Base-by-base conservation (phyloP, 2,797 vertebrate species). In the Sebastes reedi region DNA sequence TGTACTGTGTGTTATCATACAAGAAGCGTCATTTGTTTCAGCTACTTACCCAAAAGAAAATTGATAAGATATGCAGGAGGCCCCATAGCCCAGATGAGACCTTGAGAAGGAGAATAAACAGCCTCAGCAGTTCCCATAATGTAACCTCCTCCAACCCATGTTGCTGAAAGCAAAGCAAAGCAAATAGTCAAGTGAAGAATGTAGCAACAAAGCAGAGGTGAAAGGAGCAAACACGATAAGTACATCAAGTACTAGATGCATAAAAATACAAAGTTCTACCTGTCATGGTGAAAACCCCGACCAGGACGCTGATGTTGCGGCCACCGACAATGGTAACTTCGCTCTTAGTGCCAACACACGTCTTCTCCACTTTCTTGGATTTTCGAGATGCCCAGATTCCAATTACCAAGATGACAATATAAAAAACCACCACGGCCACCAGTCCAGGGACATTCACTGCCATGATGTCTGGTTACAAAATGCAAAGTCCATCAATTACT, bases 131-230 rank as follows among this genome's bases (percentile, higher is more conserved):
- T 96, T 75, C 95, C 95, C 27, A 95, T 82, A 22, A 96, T 94
- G 61, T 95, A 96, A 4, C 92, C 95, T 88, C 95, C 96, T 82
- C 96, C 95, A 66, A 96, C 95, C 95, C 96, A 96, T 2, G 94
- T 95, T 11, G 96, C 96, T 96, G 66, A 64, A 83, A 82, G 42
- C 22, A 68, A 77, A 87, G 20, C 8, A 81, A 4, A 86, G 11
- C 30, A 61, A 74, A 30, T 16, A 65, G 60, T 16, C 4, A 50
- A 73, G 27, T 39, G 2, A 66, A 32, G 22, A 71, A 55, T 2
- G 2, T 6, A 39, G 29, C 3, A n/a, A 27, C 1, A 79, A 29
- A 46, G 50, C 20, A 54, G 1, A 7, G 7, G 7, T 10, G 18
- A 68, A 54, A 27, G 2, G 10, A 42, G 11, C 4, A 42, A 1